phyloP scores from a whole-genome alignment of 35 echinoderm and acorn worm species.

The Eucidaris tribuloides region DNA sequence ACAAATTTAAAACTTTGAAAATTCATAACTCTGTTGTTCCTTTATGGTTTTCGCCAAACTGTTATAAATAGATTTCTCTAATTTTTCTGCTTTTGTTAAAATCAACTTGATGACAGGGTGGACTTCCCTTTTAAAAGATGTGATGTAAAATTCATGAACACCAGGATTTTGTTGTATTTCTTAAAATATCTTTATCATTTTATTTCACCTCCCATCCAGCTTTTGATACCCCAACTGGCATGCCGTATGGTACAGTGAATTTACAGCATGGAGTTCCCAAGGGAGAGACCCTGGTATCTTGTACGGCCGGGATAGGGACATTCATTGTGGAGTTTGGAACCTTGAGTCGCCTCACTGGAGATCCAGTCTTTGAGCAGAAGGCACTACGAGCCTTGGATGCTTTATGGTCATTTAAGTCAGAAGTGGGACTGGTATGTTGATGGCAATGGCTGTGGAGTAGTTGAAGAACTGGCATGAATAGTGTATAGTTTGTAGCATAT shows the following conservation, averaged over 20 bases:
- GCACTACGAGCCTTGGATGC: slow-evolving; percentile 74
- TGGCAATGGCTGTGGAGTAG: background rate
- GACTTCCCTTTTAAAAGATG: no score
- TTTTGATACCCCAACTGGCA: slow-evolving; percentile 80
- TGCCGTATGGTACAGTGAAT: slow-evolving; percentile 97
- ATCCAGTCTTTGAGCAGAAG: slow-evolving; percentile 84
- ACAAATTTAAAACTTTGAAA: no score
- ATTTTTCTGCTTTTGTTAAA: no score
- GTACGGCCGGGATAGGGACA: slow-evolving; percentile 88
- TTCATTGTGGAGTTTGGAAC: slow-evolving; percentile 96
- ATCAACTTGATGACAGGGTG: no score
- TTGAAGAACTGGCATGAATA: background rate
- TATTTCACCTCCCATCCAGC: slow-evolving; percentile 25
- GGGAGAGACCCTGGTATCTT: slow-evolving; percentile 80
- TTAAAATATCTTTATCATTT: no score
- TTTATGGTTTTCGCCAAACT: no score
- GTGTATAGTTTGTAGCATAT: no score
- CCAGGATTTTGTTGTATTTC: no score
- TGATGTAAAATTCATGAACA: no score
- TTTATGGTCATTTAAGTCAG: slow-evolving; percentile 72
- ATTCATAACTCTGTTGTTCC: no score
- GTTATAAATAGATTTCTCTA: no score
- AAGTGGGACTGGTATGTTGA: slow-evolving; percentile 76
- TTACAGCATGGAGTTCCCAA: slow-evolving; percentile 79
- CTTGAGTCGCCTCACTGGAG: slow-evolving; percentile 81